Base-by-base conservation (phyloP, 2,797 vertebrate genomes). In the Melanotaenia parkinsoni region DNA sequence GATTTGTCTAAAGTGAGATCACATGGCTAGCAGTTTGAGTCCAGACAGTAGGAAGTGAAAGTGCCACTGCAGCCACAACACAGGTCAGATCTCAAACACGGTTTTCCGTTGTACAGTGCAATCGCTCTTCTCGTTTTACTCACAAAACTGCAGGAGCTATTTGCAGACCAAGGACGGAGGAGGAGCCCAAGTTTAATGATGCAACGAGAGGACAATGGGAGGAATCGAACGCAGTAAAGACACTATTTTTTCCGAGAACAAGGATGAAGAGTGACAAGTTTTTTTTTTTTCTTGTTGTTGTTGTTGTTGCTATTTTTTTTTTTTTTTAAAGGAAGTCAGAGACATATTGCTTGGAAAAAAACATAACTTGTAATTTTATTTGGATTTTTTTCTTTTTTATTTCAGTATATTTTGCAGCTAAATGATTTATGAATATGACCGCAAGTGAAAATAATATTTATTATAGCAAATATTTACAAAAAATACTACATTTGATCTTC, bases 21-120 rank as follows among this genome's bases (percentile, higher is more conserved):
- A 91, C 90, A 89, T 88, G 89, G 82, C 65, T 1, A 38, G 37
- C 79, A 75, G 87, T 86, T 81, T 70, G 63, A 61, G 80, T 63
- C 89, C 90, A 93, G 91, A 93, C 91, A 88, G 85, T 79, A 72
- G 92, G 94, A 94, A 93, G 91, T 89, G 92, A 94, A 94, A 94
- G 90, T 92, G 91, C 76, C 26, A 56, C 82, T 77, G 85, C 86
- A 87, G 89, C 90, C 90, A 90, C 91, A 90, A 89, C 86, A 88
- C 89, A 84, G 86, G 88, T 83, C 82, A 76, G 61, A 61, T 81
- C 83, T 82, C 61, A 70, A 82, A 74, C 63, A 53, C 0, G 20
- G 43, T 74, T 90, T 88, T 91, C 83, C 74, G 59, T 77, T 82
- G 43, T 74, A 84, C 70, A 72, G 73, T 67, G 76, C 74, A 87